Evolutionary conservation across 2,797 vertebrate species (phyloP).

Genomic region (Pantherophis vulpinus): DNA sequence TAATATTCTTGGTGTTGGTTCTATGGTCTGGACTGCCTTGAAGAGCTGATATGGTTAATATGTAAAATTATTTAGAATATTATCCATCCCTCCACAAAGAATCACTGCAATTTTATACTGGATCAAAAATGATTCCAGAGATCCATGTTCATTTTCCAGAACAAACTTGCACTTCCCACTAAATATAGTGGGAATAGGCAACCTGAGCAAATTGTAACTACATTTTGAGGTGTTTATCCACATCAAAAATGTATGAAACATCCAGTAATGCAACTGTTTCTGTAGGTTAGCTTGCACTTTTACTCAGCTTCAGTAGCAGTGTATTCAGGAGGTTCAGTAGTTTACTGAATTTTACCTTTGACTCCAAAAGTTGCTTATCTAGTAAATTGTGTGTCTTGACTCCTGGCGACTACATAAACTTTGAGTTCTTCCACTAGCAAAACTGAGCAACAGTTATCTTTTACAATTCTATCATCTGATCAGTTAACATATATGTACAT

Average conservation of each 20-base stretch:
- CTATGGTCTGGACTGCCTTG: neutral
- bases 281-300: neutral
- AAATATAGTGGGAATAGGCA: neutral
- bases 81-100: constrained; percentile 15
- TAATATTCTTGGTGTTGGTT: neutral
- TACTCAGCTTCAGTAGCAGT: neutral
- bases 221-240: neutral
- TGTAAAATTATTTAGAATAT: constrained; percentile 25
- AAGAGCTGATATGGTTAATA: neutral
- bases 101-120: constrained; percentile 5
- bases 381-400: neutral
- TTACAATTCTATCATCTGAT: constrained; percentile 27
- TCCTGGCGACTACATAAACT: neutral
- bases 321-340: neutral
- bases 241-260: neutral
- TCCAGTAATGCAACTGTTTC: neutral
- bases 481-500: constrained; percentile 13
- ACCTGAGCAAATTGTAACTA: neutral
- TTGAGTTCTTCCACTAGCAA: constrained; percentile 1
- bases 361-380: neutral
- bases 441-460: neutral
- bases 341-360: neutral
- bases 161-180: neutral
- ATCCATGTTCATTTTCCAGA: neutral
- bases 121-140: neutral